Evolutionary conservation across 2,113 vertebrate species (phyloP), one percentile per base, ranked within the genome.

Genomic region (Grantiella picta): DNA sequence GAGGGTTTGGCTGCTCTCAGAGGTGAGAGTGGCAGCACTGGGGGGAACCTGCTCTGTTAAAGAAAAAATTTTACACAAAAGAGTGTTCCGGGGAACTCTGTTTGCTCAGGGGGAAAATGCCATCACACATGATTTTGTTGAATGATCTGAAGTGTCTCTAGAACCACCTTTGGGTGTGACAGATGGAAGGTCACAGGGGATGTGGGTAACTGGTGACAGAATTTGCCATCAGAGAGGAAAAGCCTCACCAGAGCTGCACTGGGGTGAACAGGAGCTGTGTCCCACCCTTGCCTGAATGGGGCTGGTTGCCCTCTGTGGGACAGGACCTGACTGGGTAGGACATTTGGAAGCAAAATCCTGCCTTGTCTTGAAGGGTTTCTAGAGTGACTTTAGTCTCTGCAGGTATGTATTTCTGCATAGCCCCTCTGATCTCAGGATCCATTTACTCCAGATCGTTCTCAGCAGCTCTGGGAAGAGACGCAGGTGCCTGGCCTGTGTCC

Each of bases 31-130:
- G 0, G 59, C 60, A 52, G 72, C 33, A 3, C n/a, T 44, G 31
- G 29, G 19, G 47, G 31, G 3, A 31, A 22, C 40, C 47, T 12
- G 16, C 19, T 73, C 35, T 19, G 35, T 11, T 36, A 8, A 33
- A 33, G 28, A 25, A 47, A 17, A 50, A 45, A 4, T 25, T 20
- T 31, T 1, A 9, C 9, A 2, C 1, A 1, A 8, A n/a, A 40
- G 15, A 60, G n/a, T 18, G 61, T 14, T 44, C 24, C 15, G 42
- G 17, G 22, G 9, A 8, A 1, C 57, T 7, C 8, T 23, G 15
- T 27, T 66, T 61, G 49, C 35, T 63, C n/a, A 25, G 57, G 52
- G 33, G 35, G 23, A 7, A 45, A 57, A 33, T 16, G 7, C n/a
- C 77, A 47, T 40, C 38, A 31, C 44, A 4, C 5, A 5, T 24